A percentile compares a stretch with the other conserved stretches of the same genome.
Evolutionary conservation across 2,113 vertebrate genomes (phyloP).

Genomic region (Prochilodus magdalenae): DNA sequence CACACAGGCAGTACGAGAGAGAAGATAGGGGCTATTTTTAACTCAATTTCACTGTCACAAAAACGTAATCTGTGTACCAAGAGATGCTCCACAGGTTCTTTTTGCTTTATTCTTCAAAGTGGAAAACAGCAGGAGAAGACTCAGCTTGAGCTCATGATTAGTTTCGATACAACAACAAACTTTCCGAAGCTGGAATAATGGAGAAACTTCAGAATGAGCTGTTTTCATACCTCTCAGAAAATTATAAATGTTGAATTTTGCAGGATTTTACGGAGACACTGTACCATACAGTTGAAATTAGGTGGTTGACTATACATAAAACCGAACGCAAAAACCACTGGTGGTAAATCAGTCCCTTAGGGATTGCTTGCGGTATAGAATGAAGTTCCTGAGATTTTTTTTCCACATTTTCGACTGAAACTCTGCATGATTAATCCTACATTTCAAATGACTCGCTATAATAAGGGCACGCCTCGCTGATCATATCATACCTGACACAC

Average conservation of each 20-base stretch:
- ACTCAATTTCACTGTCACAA: conserved; percentile 9
- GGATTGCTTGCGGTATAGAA: conserved; percentile 1
- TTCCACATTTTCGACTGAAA: conserved; percentile 8
- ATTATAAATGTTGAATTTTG: conserved; percentile 1
- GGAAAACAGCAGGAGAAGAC: conserved; percentile 5
- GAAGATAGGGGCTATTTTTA: neutral
- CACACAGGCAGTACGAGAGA: conserved; percentile 1
- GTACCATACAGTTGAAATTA: neutral
- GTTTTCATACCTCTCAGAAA: neutral
- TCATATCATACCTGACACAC: neutral
- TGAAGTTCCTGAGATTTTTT: conserved; percentile 12
- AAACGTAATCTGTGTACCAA: conserved; percentile 19
- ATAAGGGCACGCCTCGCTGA: neutral
- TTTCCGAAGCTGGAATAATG: neutral
- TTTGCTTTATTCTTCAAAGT: conserved; percentile 33
- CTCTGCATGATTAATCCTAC: conserved; percentile 23
- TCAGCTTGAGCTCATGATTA: neutral
- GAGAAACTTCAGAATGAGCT: neutral
- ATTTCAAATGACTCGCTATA: neutral
- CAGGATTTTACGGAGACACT: neutral
- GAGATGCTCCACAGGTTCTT: conserved; percentile 11
- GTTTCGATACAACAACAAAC: conserved; percentile 11
- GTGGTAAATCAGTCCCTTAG: conserved; percentile 28
- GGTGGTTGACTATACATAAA: neutral
- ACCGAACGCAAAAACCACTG: neutral